Evolutionary conservation across 2,113 vertebrate genomes (phyloP), one percentile per base, ranked within the genome.

Genomic region (Mustela lutreola): DNA sequence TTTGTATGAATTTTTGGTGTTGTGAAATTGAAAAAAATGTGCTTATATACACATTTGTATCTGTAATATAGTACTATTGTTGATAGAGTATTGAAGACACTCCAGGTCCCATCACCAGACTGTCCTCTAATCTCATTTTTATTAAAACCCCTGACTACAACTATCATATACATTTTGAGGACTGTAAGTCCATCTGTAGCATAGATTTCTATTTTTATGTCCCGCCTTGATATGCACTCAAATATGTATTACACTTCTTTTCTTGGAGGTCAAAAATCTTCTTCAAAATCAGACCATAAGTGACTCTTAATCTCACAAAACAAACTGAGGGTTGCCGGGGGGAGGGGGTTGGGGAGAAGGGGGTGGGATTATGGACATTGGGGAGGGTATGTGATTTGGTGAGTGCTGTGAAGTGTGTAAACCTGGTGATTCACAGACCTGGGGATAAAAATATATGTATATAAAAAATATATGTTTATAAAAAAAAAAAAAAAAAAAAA

Each of bases 401-500:
- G n/a, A n/a, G n/a, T n/a, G n/a, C n/a, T n/a, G n/a, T n/a, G n/a
- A n/a, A n/a, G n/a, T n/a, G n/a, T n/a, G n/a, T n/a, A n/a, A n/a
- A n/a, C n/a, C n/a, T n/a, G n/a, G n/a, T n/a, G n/a, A n/a, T n/a
- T n/a, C n/a, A n/a, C n/a, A n/a, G n/a, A n/a, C n/a, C n/a, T n/a
- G n/a, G n/a, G n/a, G n/a, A n/a, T n/a, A n/a, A n/a, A n/a, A n/a
- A n/a, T n/a, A n/a, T n/a, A n/a, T n/a, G n/a, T n/a, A n/a, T n/a
- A n/a, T n/a, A n/a, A n/a, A n/a, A n/a, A n/a, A n/a, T n/a, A n/a
- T n/a, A n/a, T n/a, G n/a, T n/a, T n/a, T n/a, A n/a, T n/a, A n/a
- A n/a, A 45, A 96, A 91, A 83, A 45, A 96, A 91, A 83, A 45
- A 96, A 91, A 83, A 45, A 96, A 91, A 83, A 45, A 96, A 91